phyloP scores from a whole-genome alignment of 1,140 invertebrate species.

The Drosophila bifasciata region DNA sequence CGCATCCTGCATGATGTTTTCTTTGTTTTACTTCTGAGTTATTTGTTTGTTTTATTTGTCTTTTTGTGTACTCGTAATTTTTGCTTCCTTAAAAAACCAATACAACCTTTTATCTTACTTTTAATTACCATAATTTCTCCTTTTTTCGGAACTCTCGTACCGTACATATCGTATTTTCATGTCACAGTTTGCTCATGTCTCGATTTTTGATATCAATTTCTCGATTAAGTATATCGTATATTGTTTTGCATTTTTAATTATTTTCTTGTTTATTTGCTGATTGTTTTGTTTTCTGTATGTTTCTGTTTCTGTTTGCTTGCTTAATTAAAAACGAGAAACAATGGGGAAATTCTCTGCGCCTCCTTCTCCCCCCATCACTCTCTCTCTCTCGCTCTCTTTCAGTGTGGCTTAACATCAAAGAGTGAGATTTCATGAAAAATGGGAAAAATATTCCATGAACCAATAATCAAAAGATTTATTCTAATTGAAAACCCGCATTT shows the following conservation, averaged over 20 bases:
- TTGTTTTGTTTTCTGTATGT: constrained; percentile 40
- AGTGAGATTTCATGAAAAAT: no score
- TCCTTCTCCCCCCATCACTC: neutral
- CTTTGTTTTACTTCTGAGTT: constrained; percentile 11
- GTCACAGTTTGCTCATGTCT: constrained; percentile 40
- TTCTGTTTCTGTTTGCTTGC: constrained; percentile 9
- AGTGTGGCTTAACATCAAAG: no score
- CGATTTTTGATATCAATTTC: constrained; percentile 25
- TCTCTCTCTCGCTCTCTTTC: no score
- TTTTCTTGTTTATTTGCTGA: constrained; percentile 41
- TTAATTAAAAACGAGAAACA: constrained; percentile 61
- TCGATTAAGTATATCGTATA: constrained; percentile 19
- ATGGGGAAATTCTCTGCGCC: constrained; percentile 38
- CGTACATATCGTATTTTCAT: constrained; percentile 1
- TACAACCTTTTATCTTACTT: constrained; percentile 40
- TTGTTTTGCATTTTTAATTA: constrained; percentile 48
- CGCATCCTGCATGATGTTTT: neutral
- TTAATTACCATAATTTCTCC: constrained; percentile 51
- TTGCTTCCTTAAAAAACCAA: constrained; percentile 44
- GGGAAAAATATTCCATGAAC: constrained; percentile 8
- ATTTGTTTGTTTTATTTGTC: constrained; percentile 18
- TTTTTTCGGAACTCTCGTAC: neutral
- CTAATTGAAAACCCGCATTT: no score
- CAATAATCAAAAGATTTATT: constrained; percentile 19
- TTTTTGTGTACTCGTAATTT: constrained; percentile 23